Evolutionary conservation across 2,797 vertebrate species (phyloP), one percentile per base, ranked within the genome.

Genomic region (Typhlichthys subterraneus): DNA sequence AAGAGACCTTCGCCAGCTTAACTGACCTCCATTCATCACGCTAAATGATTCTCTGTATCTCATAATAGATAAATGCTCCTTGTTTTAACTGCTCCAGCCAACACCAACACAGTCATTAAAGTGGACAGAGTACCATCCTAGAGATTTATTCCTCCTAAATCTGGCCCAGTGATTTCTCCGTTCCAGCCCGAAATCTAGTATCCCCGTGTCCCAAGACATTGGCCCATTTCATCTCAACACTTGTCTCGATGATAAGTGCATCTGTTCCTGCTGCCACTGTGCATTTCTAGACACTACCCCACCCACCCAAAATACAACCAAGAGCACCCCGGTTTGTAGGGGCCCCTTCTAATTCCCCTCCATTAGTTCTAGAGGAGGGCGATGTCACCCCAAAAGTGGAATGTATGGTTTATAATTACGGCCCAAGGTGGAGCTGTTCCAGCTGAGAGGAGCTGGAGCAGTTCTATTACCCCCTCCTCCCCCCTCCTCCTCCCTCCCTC

Each of bases 321-420:
- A 70, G 66, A 79, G 46, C 63, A 59, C 63, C 71, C 58, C 48
- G 76, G 84, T 78, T 83, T 87, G 84, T 81, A 86, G 55, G 85
- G 82, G 87, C 82, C 83, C 87, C 72, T 77, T 88, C 85, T 90
- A 90, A 92, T 91, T 92, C 85, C 73, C 81, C 79, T 73, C 88
- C 84, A 92, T 90, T 90, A 88, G 86, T 82, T 80, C 83, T 76
- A 76, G 86, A 85, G 89, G 89, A 89, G 86, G 85, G 82, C 79
- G 76, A 85, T 90, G 92, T 93, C 91, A 92, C 80, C 84, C 87
- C 84, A 89, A 92, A 93, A 93, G 91, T 92, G 88, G 90, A 88
- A 93, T 93, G 92, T 92, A 93, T 92, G 89, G 92, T 88, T 89
- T 75, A 89, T 92, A 92, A 92, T 92, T 93, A 93, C 86, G 74